Evolutionary conservation across 2,113 vertebrate species (phyloP).

Genomic region (Miniopterus natalensis): DNA sequence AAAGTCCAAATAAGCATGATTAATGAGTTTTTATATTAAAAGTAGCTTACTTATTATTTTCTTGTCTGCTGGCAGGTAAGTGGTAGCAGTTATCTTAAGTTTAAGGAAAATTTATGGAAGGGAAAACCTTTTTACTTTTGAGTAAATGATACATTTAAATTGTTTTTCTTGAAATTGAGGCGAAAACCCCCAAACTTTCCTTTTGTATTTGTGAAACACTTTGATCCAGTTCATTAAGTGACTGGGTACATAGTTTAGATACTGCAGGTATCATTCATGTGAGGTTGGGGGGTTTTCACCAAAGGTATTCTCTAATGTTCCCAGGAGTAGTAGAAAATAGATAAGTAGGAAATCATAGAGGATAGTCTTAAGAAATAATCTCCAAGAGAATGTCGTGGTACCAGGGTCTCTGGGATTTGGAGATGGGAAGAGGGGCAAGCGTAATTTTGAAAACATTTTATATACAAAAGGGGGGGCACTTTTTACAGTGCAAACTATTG

Average conservation of each 20-base stretch:
- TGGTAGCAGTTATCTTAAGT: background rate
- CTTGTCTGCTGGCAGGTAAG: background rate
- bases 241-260: constrained; percentile 20
- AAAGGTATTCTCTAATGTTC: constrained; percentile 26
- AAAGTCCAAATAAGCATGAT: constrained; percentile 9
- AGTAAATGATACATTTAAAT: background rate
- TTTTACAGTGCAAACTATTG: background rate
- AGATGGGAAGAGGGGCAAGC: background rate
- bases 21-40: constrained; percentile 13
- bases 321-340: background rate
- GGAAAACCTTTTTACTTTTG: background rate
- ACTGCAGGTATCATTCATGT: background rate
- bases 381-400: background rate
- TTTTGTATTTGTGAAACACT: constrained; percentile 26
- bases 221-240: background rate
- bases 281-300: background rate
- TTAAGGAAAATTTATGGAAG: constrained; percentile 37
- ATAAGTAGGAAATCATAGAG: background rate
- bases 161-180: background rate
- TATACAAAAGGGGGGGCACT: background rate
- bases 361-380: background rate
- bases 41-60: constrained; percentile 5
- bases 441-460: constrained; percentile 43
- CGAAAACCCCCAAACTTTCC: background rate
- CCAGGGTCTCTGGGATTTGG: constrained; percentile 5